Evolutionary conservation across 2,888 invertebrate species (phyloP).

Genomic region (Lissonota sp.): DNA sequence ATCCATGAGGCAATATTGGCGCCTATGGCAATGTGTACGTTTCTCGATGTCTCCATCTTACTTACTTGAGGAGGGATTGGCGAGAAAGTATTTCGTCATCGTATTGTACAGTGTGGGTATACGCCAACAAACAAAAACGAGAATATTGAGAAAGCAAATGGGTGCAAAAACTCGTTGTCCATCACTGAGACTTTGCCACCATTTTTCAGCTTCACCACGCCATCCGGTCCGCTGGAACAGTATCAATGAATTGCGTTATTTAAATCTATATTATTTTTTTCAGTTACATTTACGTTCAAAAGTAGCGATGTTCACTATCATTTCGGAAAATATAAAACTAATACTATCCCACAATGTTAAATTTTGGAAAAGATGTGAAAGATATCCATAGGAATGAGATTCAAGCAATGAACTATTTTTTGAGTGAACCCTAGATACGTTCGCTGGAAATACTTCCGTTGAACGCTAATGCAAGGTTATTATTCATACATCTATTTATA

Average conservation of each 20-base stretch:
- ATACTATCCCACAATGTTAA: no score
- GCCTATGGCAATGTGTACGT: not conserved
- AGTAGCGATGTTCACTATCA: no score
- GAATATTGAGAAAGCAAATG: constrained; percentile 90
- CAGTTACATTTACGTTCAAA: no score
- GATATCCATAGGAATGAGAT: no score
- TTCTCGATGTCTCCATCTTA: constrained; percentile 64
- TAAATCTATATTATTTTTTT: not conserved
- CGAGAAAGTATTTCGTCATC: constrained; percentile 94
- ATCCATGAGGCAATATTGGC: not conserved
- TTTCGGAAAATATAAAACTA: no score
- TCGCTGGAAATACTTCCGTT: no score
- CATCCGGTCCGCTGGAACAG: constrained; percentile 75
- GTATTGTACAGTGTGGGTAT: constrained; percentile 88
- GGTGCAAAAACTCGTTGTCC: constrained; percentile 92
- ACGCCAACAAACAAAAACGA: constrained; percentile 94
- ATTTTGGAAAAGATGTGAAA: no score
- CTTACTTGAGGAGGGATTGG: constrained; percentile 92
- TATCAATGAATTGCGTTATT: not conserved
- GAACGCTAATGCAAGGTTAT: no score
- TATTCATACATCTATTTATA: no score
- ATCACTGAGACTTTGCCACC: constrained; percentile 90
- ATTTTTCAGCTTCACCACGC: constrained; percentile 82
- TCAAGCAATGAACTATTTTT: no score
- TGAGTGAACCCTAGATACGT: no score